Conservation (phyloP, 2,113 vertebrate species). For the Platysternon megacephalum region DNA sequence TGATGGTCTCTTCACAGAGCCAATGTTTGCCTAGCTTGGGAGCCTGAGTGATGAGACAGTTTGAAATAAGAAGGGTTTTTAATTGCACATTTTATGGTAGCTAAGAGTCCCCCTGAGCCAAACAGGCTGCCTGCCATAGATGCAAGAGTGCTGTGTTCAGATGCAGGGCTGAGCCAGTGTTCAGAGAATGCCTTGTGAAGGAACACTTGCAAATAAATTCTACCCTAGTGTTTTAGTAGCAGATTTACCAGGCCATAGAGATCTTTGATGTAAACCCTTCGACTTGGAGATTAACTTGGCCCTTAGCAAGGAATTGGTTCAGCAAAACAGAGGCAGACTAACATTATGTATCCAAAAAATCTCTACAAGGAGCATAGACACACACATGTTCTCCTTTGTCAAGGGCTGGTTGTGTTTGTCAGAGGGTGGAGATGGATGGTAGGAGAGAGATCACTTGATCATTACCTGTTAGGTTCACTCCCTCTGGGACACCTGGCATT, state of each 20-base stretch:
- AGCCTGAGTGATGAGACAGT: constrained; percentile 35
- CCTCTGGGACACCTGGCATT: no score
- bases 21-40: neutral
- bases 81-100: constrained; percentile 63
- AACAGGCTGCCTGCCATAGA: neutral
- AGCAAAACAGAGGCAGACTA: neutral
- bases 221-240: neutral
- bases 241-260: constrained; percentile 49
- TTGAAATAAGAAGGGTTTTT: constrained; percentile 34
- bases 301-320: neutral
- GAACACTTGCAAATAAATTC: neutral
- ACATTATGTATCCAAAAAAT: constrained; percentile 11
- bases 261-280: constrained; percentile 40
- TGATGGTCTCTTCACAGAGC: constrained; percentile 36
- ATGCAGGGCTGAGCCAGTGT: neutral
- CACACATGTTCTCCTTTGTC: neutral
- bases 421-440: no score
- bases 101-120: constrained; percentile 54
- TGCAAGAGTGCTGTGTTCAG: neutral
- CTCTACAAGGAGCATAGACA: neutral
- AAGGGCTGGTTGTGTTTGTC: neutral
- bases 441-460: no score
- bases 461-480: no score
- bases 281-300: constrained; percentile 39
- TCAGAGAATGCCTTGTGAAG: accelerated